Conservation (phyloP, 2,797 vertebrate species). For the Lepidocolaptes lacrymiger region DNA sequence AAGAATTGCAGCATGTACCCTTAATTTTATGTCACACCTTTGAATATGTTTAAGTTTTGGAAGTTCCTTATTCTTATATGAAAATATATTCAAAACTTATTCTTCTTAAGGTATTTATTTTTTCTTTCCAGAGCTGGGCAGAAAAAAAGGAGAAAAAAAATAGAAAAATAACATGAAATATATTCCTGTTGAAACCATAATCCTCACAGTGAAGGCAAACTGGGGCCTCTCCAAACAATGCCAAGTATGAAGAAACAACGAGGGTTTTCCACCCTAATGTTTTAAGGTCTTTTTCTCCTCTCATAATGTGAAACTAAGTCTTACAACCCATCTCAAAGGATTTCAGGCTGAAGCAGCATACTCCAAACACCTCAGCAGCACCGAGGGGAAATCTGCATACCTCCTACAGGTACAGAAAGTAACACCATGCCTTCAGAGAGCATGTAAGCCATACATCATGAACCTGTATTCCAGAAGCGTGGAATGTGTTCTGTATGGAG, state of each 20-base stretch:
- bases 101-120: neutral
- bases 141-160: neutral
- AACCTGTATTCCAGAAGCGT: neutral
- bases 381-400: neutral
- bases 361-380: neutral
- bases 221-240: neutral
- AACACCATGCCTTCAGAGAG: neutral
- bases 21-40: neutral
- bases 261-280: neutral
- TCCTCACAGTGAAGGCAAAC: neutral
- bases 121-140: neutral
- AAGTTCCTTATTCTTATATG: neutral
- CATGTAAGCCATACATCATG: neutral
- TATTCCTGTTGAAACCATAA: neutral
- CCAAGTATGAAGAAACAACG: neutral
- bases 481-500: neutral
- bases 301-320: neutral
- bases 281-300: neutral
- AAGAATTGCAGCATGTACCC: neutral
- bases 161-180: neutral
- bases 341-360: neutral
- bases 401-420: neutral
- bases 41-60: neutral
- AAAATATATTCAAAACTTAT: neutral
- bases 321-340: neutral